Evolutionary conservation across 2,113 vertebrate species (phyloP).

Genomic region (Xenopus borealis): DNA sequence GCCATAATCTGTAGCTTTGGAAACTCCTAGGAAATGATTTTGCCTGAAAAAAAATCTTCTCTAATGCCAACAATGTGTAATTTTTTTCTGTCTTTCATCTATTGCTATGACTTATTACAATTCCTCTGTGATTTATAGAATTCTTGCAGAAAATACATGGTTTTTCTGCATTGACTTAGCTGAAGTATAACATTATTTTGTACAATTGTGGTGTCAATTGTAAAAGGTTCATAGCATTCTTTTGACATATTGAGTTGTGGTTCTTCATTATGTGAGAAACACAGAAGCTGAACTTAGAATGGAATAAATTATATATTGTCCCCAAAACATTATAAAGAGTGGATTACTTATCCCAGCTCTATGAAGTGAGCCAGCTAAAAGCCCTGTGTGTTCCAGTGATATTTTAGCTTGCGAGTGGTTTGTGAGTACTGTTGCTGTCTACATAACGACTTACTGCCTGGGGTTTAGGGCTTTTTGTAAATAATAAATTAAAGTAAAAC

Average conservation of each 20-base stretch:
- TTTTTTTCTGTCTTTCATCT: background rate
- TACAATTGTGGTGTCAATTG: slow-evolving; percentile 5
- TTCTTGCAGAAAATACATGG: background rate
- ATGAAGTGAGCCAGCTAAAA: background rate
- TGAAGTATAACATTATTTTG: background rate
- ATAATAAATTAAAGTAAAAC: slow-evolving; percentile 13
- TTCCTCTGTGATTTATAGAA: background rate
- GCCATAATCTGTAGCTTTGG: too few relatives aligned
- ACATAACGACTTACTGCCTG: background rate
- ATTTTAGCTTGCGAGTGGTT: background rate
- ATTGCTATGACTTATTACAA: slow-evolving; percentile 22
- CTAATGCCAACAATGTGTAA: slow-evolving; percentile 20
- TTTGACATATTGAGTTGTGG: slow-evolving; percentile 1
- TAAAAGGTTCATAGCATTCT: background rate
- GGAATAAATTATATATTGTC: slow-evolving; percentile 7
- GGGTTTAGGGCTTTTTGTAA: background rate
- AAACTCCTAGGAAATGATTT: too few relatives aligned
- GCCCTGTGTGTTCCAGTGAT: background rate
- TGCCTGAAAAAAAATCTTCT: too few relatives aligned
- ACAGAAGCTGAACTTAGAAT: background rate
- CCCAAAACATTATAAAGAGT: slow-evolving; percentile 14
- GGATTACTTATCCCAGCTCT: background rate
- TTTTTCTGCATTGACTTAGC: background rate
- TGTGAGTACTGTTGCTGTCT: background rate
- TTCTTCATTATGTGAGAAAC: background rate